phyloP scores from a whole-genome alignment of 2,797 vertebrate species.

The Halcyon badia region DNA sequence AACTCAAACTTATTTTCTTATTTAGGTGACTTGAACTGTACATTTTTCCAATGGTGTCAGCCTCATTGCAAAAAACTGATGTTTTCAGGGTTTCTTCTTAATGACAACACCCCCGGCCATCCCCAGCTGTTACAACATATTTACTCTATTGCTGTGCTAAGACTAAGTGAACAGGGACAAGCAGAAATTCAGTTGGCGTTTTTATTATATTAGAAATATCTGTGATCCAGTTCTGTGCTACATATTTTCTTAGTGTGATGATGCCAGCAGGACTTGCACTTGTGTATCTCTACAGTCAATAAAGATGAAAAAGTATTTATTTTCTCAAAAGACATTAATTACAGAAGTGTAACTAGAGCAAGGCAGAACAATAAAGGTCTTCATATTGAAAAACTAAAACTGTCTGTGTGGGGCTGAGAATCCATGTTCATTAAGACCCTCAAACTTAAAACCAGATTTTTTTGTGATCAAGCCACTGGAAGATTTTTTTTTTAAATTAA shows the following conservation, averaged over 20 bases:
- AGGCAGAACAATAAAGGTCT: neutral
- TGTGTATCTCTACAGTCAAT: neutral
- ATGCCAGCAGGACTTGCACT: neutral
- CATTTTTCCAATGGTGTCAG: neutral
- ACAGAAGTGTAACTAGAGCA: neutral
- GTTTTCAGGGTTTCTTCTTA: neutral
- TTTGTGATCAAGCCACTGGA: neutral
- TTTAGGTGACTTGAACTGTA: neutral
- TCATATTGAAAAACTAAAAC: neutral
- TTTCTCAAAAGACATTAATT: neutral
- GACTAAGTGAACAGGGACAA: neutral
- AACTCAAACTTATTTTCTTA: neutral
- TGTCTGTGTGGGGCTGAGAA: neutral
- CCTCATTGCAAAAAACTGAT: neutral
- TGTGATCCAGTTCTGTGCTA: neutral
- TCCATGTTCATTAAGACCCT: fast-evolving
- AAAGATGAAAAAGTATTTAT: neutral
- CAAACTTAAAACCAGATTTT: neutral
- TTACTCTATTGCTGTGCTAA: neutral
- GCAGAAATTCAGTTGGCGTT: neutral
- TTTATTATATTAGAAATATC: neutral
- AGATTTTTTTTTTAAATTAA: neutral
- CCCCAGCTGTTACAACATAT: neutral
- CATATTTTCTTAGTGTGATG: neutral
- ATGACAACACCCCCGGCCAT: neutral